Conservation (phyloP, 2,888 invertebrate genomes). For the Acleris emargana region DNA sequence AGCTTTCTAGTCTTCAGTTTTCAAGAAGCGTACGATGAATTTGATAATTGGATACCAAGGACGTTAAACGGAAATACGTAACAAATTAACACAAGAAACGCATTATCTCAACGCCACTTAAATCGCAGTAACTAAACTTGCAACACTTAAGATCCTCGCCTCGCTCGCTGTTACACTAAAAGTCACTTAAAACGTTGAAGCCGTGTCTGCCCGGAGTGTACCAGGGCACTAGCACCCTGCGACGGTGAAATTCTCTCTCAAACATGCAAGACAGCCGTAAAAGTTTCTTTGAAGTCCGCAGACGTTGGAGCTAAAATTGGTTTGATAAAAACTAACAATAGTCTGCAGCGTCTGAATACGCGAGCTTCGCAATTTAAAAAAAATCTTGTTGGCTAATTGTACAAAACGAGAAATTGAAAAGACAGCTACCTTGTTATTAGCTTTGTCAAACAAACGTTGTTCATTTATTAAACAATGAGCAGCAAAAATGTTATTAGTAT, state of each 20-base stretch:
- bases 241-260: constrained; percentile 15
- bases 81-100: constrained; percentile 10
- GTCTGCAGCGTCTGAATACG: constrained; percentile 8
- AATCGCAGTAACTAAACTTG: constrained; percentile 4
- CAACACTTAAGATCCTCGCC: not conserved
- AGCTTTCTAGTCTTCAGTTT: no score
- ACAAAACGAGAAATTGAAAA: not conserved
- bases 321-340: constrained; percentile 15
- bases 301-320: constrained; percentile 16
- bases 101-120: constrained; percentile 15
- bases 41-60: no score
- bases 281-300: constrained; percentile 32
- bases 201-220: constrained; percentile 21
- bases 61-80: no score
- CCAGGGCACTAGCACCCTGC: constrained; percentile 8
- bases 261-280: constrained; percentile 16
- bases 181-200: constrained; percentile 28
- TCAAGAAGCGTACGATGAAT: no score
- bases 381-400: constrained; percentile 1
- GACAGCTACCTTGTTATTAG: not conserved
- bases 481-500: no score
- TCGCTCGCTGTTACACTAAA: constrained; percentile 19
- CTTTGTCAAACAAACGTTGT: not conserved
- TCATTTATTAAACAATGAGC: not conserved
- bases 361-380: not conserved